Evolutionary conservation across 2,797 vertebrate genomes (phyloP), one percentile per base, ranked within the genome.

Genomic region (Oreonectes daqikongensis): DNA sequence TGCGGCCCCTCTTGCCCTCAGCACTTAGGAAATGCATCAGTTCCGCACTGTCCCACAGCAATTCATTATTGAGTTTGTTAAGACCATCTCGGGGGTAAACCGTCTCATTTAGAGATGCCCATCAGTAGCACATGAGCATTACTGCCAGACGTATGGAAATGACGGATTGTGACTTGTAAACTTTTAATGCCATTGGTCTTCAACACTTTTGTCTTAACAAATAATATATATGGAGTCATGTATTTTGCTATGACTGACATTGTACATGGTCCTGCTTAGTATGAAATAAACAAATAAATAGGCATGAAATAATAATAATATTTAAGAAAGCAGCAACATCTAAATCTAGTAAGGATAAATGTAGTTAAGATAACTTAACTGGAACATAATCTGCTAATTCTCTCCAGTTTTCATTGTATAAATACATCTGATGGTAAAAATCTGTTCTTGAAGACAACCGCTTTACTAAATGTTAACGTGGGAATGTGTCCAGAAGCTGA

Each of bases 11-110:
- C 17, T 8, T 20, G 9, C 15, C 71, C 20, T 48, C 42, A 15
- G 30, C 67, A 66, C 67, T 80, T 60, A 66, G 42, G 55, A 61
- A 80, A 74, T 55, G 24, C 67, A 42, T 68, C 8, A 35, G 42
- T 48, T 53, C 72, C 52, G 38, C 35, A 64, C 24, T 14, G 40
- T 40, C 67, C 63, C 60, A 66, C 18, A 38, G 57, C 65, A 55
- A 8, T 55, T 46, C 50, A 22, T 59, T 64, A 70, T 75, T 70
- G 44, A 48, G 42, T 57, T 59, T 28, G 59, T 50, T 24, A 26
- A 55, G 40, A 20, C 40, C 2, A 18, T 67, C 63, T 52, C 52
- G 4, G 26, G 52, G 63, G 72, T 8, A 66, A 75, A 44, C 18
- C 0, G 32, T 35, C 24, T 44, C 63, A 75, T 75, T 68, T 40